Conservation (phyloP, 2,888 invertebrate species). For the Eupsilia transversa region DNA sequence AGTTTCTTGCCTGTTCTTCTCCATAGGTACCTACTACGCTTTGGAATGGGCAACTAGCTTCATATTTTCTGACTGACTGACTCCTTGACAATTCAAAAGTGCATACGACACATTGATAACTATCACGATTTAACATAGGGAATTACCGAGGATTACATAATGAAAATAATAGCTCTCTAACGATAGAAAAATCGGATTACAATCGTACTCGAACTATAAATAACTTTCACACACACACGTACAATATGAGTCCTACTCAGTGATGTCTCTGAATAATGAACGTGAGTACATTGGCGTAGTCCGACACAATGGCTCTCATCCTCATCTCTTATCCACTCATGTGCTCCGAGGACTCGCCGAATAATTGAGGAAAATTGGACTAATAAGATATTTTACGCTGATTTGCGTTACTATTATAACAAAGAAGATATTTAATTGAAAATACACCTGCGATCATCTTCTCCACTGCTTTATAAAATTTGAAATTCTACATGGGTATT, state of each 20-base stretch:
- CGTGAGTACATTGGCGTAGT: conserved; percentile 27
- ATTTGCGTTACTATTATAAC: conserved; percentile 22
- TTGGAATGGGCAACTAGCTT: too few species aligned
- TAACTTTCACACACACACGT: not conserved
- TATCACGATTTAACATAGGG: too few species aligned
- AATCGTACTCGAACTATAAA: conserved; percentile 5
- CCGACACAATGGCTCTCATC: conserved; percentile 51
- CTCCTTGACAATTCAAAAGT: too few species aligned
- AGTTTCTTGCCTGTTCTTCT: too few species aligned
- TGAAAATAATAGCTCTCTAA: not conserved
- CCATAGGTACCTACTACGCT: too few species aligned
- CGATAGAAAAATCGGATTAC: not conserved
- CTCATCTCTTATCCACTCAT: conserved; percentile 42
- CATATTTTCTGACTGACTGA: too few species aligned
- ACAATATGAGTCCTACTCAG: conserved; percentile 3
- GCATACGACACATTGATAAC: too few species aligned
- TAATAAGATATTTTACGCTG: conserved; percentile 40
- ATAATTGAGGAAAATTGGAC: conserved; percentile 51
- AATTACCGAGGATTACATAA: too few species aligned
- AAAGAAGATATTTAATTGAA: not conserved
- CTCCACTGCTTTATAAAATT: too few species aligned
- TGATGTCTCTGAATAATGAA: conserved; percentile 46
- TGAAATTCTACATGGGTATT: not conserved
- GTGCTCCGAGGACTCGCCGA: conserved; percentile 17
- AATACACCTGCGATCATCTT: conserved; percentile 5